A percentile compares a stretch with the other conserved stretches of the same genome.
phyloP scores from a whole-genome alignment of 1,140 invertebrate genomes.

The Ridgeia piscesae region DNA sequence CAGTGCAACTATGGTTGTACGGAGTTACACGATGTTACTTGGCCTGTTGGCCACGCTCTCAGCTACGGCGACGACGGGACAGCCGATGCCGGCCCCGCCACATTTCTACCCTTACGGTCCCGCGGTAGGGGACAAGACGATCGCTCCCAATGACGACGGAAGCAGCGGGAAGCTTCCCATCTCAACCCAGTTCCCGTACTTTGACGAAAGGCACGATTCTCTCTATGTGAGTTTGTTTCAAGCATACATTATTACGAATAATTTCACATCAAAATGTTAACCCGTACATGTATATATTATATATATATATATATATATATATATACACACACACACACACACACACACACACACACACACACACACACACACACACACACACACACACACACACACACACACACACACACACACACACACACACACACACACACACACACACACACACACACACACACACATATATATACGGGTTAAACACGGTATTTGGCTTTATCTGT shows the following conservation, averaged over 20 bases:
- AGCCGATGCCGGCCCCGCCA: background rate
- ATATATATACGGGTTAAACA: too few species aligned
- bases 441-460: too few species aligned
- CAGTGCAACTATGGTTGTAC: background rate
- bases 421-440: too few species aligned
- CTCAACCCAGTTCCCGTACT: conserved; percentile 9
- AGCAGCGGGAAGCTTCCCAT: background rate
- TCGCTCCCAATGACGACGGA: conserved; percentile 13
- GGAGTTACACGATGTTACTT: background rate
- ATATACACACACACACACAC: too few species aligned
- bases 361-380: too few species aligned
- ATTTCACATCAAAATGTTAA: too few species aligned
- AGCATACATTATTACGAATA: background rate
- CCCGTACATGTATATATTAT: too few species aligned
- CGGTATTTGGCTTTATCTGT: too few species aligned
- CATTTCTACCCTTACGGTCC: conserved; percentile 11
- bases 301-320: too few species aligned
- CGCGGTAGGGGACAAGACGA: background rate
- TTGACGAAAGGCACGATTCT: conserved; percentile 1
- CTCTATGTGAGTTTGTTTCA: conserved; percentile 7
- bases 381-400: too few species aligned
- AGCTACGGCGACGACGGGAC: background rate
- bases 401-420: too few species aligned
- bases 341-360: too few species aligned
- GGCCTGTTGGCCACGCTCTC: background rate